Conservation (phyloP, 2,113 vertebrate species). For the Geothlypis trichas region DNA sequence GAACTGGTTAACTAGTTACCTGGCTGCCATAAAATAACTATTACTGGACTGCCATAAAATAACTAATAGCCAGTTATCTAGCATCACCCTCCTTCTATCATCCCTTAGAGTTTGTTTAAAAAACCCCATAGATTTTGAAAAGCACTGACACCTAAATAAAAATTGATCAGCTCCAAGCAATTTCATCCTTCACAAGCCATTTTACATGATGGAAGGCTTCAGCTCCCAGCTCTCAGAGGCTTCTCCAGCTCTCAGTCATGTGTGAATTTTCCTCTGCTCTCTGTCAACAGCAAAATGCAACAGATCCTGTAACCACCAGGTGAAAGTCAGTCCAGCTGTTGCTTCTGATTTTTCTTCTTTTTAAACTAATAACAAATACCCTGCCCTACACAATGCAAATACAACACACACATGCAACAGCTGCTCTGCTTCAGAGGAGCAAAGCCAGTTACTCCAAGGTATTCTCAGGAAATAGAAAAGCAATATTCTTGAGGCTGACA, state of each 20-base stretch:
- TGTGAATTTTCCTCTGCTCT: not conserved
- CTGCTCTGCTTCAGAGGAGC: not conserved
- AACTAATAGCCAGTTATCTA: not conserved
- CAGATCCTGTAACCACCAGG: not conserved
- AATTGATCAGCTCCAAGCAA: not conserved
- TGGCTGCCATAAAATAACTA: not conserved
- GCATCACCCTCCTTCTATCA: not conserved
- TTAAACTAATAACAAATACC: not conserved
- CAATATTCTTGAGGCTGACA: not conserved
- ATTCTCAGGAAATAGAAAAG: not conserved
- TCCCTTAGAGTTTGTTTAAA: not conserved
- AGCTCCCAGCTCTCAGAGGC: not conserved
- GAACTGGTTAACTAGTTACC: not conserved
- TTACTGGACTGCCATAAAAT: not conserved
- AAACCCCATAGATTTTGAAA: not conserved
- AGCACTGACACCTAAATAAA: constrained; percentile 13
- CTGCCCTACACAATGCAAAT: not conserved
- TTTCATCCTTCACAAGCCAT: not conserved
- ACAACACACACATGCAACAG: not conserved
- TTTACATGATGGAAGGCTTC: not conserved
- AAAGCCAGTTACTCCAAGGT: not conserved
- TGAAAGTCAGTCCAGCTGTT: not conserved
- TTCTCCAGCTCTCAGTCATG: not conserved
- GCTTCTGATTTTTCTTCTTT: not conserved
- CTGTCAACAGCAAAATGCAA: not conserved